Evolutionary conservation across 1,140 invertebrate genomes (phyloP).

Genomic region (Dufourea novaeangliae): DNA sequence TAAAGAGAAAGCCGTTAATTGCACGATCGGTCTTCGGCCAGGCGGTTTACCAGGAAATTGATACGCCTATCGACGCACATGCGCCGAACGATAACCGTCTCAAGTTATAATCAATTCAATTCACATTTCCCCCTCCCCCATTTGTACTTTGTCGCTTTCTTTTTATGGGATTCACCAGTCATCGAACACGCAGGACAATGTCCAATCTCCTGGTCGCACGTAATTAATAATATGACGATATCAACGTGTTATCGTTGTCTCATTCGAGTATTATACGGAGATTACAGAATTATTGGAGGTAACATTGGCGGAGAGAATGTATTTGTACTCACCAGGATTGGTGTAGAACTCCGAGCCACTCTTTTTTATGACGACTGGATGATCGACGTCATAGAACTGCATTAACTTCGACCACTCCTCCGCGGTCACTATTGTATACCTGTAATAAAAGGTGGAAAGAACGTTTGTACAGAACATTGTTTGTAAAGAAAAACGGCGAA

Average conservation of each 20-base stretch:
- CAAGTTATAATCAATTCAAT: conserved; percentile 20
- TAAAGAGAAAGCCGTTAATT: conserved; percentile 72
- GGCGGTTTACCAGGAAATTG: conserved; percentile 48
- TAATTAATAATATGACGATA: not conserved
- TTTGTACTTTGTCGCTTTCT: too few species aligned
- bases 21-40: conserved; percentile 49
- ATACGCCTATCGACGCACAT: conserved; percentile 35
- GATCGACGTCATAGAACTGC: conserved; percentile 74
- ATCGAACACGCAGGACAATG: not conserved
- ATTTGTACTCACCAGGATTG: conserved; percentile 69
- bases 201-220: not conserved
- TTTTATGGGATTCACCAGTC: not conserved
- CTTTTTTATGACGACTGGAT: conserved; percentile 71
- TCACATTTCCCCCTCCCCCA: not conserved
- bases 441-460: conserved; percentile 58
- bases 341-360: conserved; percentile 57
- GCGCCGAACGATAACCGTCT: not conserved
- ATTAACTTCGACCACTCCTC: conserved; percentile 77
- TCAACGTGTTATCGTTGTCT: not conserved
- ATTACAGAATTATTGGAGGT: too few species aligned
- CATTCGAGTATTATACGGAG: too few species aligned
- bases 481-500: not conserved
- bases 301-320: not conserved
- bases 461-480: not conserved
- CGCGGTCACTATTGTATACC: conserved; percentile 70